Evolutionary conservation across 2,113 vertebrate genomes (phyloP).

Genomic region (Cephalopterus ornatus): DNA sequence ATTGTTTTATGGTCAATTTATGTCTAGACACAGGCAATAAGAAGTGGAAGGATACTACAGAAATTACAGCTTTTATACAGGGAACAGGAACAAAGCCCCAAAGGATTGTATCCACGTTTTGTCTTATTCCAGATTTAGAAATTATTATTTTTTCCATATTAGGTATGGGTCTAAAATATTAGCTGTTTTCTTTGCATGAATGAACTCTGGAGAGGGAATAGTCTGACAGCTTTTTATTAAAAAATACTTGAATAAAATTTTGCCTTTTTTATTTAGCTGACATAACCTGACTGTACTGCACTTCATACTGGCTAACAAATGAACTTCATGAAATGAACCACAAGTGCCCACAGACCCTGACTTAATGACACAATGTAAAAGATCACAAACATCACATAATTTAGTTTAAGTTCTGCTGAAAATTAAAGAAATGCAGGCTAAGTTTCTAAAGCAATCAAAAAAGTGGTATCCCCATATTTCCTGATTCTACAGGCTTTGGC

Average conservation of each 20-base stretch:
- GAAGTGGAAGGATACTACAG: slow-evolving; percentile 4
- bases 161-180: slow-evolving; percentile 11
- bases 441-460: neutral
- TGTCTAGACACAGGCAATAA: slow-evolving; percentile 38
- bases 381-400: neutral
- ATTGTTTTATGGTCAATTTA: slow-evolving; percentile 41
- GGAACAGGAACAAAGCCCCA: slow-evolving; percentile 38
- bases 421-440: neutral
- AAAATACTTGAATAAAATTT: neutral
- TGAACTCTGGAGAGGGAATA: neutral
- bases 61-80: slow-evolving; percentile 17
- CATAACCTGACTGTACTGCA: neutral
- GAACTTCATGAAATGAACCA: neutral
- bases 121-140: slow-evolving; percentile 38
- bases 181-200: slow-evolving; percentile 14
- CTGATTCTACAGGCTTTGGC: neutral
- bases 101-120: neutral
- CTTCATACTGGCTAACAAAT: neutral
- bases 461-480: neutral
- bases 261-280: neutral
- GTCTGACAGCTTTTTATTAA: slow-evolving; percentile 22
- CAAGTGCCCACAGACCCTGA: neutral
- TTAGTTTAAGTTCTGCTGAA: neutral
- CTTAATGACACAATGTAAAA: neutral
- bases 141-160: slow-evolving; percentile 8